A percentile compares a stretch with the other conserved stretches of the same genome.
Conservation (phyloP, 2,113 vertebrate species). For the Chamaea fasciata region DNA sequence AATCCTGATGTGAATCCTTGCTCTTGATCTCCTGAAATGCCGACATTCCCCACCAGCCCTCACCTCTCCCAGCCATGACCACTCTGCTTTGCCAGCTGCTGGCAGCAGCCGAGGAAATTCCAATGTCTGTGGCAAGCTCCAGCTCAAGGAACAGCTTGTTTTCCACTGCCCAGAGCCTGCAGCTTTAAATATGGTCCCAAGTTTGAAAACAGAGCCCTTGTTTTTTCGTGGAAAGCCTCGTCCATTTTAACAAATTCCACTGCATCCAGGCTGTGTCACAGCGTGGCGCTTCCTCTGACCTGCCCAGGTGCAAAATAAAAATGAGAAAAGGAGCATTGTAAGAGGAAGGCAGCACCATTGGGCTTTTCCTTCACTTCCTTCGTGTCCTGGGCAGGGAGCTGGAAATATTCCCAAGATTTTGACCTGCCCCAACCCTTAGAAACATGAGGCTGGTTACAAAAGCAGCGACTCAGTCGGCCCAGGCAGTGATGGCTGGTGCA, state of each 20-base stretch:
- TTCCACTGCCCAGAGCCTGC: neutral
- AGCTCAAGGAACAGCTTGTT: neutral
- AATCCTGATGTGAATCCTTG: neutral
- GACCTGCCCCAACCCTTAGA: neutral
- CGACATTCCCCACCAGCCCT: neutral
- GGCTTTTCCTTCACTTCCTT: neutral
- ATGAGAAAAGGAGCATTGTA: neutral
- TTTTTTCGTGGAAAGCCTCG: neutral
- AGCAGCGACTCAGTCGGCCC: neutral
- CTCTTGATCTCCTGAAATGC: neutral
- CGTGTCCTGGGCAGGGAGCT: neutral
- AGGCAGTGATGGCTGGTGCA: neutral
- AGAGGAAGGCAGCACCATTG: fast-evolving
- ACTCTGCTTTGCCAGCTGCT: neutral
- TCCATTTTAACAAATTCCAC: neutral
- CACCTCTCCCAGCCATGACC: neutral
- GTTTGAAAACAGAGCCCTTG: neutral
- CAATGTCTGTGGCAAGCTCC: neutral
- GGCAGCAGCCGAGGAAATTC: neutral
- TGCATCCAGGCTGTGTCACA: neutral
- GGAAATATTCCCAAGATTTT: neutral
- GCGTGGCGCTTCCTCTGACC: neutral
- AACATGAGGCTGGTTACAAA: neutral
- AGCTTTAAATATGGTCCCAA: neutral
- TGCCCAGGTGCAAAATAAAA: neutral